These are phyloP conservation scores for Henicopernis longicauda DNA, from an alignment of 2,113 vertebrate genomes.

Conservation along the genomic window DNA sequence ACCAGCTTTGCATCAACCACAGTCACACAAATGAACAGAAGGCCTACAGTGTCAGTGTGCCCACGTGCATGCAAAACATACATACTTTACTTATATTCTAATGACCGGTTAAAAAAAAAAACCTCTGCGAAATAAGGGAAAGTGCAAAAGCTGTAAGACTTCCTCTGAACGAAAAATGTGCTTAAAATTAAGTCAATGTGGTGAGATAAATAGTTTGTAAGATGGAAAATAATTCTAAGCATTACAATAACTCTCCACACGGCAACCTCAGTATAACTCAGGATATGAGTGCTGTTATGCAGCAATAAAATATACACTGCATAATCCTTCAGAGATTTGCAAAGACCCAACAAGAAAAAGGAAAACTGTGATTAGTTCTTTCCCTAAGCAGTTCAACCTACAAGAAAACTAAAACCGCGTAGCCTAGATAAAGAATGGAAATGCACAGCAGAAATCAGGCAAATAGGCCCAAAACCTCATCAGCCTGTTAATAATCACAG, in stretches of 20 bases:
- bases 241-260: background rate
- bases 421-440: background rate
- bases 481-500: background rate
- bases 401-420: background rate
- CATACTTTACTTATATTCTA: too few species aligned
- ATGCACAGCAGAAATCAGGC: background rate
- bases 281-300: rapidly evolving
- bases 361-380: background rate
- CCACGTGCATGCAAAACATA: rapidly evolving
- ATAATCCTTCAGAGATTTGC: background rate
- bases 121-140: background rate
- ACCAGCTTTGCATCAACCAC: too few species aligned
- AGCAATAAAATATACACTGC: background rate
- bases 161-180: background rate
- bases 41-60: rapidly evolving
- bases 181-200: background rate
- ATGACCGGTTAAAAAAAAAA: background rate
- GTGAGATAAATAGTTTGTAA: background rate
- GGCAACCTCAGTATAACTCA: too few species aligned
- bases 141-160: background rate
- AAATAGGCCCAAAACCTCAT: background rate
- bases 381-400: background rate
- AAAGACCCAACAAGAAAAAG: background rate
- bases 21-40: too few species aligned
- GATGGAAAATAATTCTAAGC: background rate